phyloP scores from a whole-genome alignment of 2,888 invertebrate species.

The Napeogenes sylphis region DNA sequence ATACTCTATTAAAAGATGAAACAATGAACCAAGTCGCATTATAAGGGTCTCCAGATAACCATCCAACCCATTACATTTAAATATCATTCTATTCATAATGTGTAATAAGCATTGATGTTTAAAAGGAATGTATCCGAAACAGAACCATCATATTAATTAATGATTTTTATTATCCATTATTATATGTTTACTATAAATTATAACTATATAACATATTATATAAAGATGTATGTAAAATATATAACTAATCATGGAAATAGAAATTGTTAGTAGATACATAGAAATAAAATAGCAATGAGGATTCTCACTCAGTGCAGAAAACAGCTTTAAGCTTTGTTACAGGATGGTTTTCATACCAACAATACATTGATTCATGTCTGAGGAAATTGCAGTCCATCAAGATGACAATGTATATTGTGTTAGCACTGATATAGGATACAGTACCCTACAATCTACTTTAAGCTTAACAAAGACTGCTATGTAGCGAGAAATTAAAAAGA shows the following conservation, averaged over 20 bases:
- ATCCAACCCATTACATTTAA: neutral
- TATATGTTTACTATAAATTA: too few relatives aligned
- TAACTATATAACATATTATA: too few relatives aligned
- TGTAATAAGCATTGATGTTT: neutral
- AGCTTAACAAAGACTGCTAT: neutral
- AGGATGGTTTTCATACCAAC: slow-evolving; percentile 22
- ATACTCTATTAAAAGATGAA: neutral
- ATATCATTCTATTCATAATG: slow-evolving; percentile 3
- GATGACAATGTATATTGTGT: slow-evolving; percentile 18
- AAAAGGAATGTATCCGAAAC: neutral
- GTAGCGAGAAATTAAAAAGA: neutral
- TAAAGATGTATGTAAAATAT: too few relatives aligned
- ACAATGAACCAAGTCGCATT: neutral
- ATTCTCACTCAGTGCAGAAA: neutral
- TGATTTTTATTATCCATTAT: too few relatives aligned
- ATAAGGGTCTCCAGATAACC: slow-evolving; percentile 1
- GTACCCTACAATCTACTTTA: slow-evolving; percentile 2
- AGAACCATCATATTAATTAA: too few relatives aligned
- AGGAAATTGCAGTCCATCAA: slow-evolving; percentile 19
- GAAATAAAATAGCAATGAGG: neutral
- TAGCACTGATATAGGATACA: neutral
- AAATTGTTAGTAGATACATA: neutral
- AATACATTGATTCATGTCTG: slow-evolving; percentile 25
- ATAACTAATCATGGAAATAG: neutral
- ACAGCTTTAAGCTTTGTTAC: slow-evolving; percentile 1